phyloP scores from a whole-genome alignment of 2,113 vertebrate genomes.

The Patagioenas fasciata region DNA sequence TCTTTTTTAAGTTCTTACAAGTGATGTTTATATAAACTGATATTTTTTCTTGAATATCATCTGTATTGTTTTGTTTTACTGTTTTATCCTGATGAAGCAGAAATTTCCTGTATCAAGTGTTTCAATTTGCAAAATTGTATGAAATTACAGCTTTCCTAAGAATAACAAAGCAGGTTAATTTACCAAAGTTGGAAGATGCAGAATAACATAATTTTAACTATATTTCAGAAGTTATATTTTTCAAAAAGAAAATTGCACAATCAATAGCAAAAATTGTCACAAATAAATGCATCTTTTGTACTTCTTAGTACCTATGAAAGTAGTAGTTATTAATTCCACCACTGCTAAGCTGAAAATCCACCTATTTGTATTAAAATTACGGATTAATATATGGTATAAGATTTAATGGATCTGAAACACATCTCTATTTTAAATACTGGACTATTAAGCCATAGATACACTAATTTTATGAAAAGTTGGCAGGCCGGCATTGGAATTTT shows the following conservation, averaged over 20 bases:
- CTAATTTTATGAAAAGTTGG: background rate
- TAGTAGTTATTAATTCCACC: background rate
- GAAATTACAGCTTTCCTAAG: background rate
- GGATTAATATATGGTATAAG: background rate
- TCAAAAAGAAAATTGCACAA: background rate
- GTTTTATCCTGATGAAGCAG: background rate
- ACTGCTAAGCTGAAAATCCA: background rate
- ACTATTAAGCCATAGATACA: background rate
- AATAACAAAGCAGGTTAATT: background rate
- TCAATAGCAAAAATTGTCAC: background rate
- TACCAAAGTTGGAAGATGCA: background rate
- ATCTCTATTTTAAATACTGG: background rate
- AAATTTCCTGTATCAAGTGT: background rate
- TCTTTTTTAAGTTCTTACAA: background rate
- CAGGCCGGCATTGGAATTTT: background rate
- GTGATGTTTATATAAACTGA: background rate
- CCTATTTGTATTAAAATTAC: background rate
- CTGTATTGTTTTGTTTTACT: background rate
- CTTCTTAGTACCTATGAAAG: background rate
- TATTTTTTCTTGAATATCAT: background rate
- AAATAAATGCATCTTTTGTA: background rate
- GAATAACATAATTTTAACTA: background rate
- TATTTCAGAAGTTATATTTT: background rate
- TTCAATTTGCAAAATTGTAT: background rate
- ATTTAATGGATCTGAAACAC: background rate